phyloP scores from a whole-genome alignment of 2,888 invertebrate species.

The Idaea biselata region DNA sequence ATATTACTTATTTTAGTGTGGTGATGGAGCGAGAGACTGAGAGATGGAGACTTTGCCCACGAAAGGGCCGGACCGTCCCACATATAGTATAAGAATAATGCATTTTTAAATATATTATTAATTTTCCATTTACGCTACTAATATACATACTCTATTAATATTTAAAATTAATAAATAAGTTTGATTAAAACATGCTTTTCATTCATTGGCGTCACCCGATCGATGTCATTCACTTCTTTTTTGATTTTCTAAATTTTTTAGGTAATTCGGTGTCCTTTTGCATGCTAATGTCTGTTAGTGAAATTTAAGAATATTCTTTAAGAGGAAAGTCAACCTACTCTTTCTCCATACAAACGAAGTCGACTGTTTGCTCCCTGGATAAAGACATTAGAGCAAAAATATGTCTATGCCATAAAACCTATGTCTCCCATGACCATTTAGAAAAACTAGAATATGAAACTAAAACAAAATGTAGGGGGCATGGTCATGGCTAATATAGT shows the following conservation, averaged over 20 bases:
- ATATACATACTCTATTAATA: constrained; percentile 48
- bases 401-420: no score
- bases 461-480: no score
- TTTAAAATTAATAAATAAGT: constrained; percentile 65
- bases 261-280: constrained; percentile 63
- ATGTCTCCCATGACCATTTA: no score
- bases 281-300: constrained; percentile 61
- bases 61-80: constrained; percentile 70
- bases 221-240: constrained; percentile 78
- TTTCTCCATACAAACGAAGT: no score
- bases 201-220: constrained; percentile 67
- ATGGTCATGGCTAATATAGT: no score
- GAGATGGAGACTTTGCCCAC: constrained; percentile 73
- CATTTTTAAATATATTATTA: constrained; percentile 33
- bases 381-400: no score
- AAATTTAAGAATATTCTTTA: no score
- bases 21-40: constrained; percentile 70
- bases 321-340: no score
- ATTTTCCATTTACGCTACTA: constrained; percentile 43
- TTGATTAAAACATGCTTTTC: constrained; percentile 70
- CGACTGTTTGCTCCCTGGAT: no score
- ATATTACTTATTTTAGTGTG: constrained; percentile 71
- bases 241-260: constrained; percentile 37
- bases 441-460: no score
- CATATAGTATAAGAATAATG: constrained; percentile 73